Percentiles rank a stretch among this genome's conserved stretches.
Evolutionary conservation across 2,113 vertebrate species (phyloP).

Genomic region (Lonchura striata): DNA sequence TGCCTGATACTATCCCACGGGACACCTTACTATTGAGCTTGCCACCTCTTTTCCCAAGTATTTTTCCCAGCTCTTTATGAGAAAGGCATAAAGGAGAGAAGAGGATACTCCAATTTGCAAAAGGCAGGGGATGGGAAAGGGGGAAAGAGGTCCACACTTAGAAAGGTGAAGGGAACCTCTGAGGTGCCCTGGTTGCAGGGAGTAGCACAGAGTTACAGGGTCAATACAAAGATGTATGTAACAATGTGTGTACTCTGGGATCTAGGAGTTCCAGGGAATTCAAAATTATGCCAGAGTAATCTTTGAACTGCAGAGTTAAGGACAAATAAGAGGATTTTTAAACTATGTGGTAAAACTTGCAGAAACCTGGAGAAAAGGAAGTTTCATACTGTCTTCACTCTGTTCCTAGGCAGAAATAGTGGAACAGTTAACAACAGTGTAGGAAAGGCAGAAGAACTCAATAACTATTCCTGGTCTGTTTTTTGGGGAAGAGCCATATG

Average conservation of each 20-base stretch:
- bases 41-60: not conserved
- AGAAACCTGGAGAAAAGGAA: not conserved
- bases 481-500: not conserved
- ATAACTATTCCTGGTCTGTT: not conserved
- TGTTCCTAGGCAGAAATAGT: not conserved
- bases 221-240: not conserved
- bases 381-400: not conserved
- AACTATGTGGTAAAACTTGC: not conserved
- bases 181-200: not conserved
- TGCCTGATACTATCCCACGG: not conserved
- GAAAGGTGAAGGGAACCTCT: not conserved
- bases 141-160: not conserved
- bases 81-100: not conserved
- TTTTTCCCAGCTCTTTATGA: not conserved
- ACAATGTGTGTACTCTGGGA: accelerated
- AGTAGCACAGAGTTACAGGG: not conserved
- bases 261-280: not conserved
- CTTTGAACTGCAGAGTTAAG: not conserved
- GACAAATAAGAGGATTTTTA: not conserved
- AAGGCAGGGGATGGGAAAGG: not conserved
- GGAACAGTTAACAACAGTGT: not conserved
- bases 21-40: not conserved
- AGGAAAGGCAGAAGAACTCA: not conserved
- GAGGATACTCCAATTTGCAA: not conserved
- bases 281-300: not conserved